phyloP scores from a whole-genome alignment of 2,888 invertebrate genomes.

The Hypena proboscidalis region DNA sequence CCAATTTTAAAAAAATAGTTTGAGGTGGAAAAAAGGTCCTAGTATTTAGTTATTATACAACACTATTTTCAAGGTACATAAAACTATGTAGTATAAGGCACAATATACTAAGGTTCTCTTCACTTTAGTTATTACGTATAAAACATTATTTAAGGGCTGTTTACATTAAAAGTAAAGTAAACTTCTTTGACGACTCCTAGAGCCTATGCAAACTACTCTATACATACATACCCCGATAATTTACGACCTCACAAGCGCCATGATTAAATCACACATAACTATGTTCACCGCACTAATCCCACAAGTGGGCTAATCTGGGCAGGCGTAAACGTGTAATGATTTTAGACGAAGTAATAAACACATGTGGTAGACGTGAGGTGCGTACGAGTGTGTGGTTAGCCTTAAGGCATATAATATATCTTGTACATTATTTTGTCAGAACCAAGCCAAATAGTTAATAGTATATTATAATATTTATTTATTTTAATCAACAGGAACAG shows the following conservation, averaged over 20 bases:
- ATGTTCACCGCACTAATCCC: constrained; percentile 21
- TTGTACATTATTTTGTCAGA: constrained; percentile 8
- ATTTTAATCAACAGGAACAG: no score
- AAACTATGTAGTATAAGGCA: no score
- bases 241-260: constrained; percentile 4
- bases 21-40: no score
- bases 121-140: no score
- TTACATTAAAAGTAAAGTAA: background rate
- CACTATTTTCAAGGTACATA: no score
- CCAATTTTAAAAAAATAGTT: no score
- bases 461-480: no score
- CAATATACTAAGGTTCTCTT: background rate
- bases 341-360: constrained; percentile 42
- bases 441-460: no score
- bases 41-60: no score
- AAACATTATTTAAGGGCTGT: no score
- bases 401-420: constrained; percentile 15
- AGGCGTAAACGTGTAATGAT: constrained; percentile 41
- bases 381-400: constrained; percentile 15
- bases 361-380: constrained; percentile 37
- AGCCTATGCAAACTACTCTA: constrained; percentile 6
- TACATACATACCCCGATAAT: constrained; percentile 6
- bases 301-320: constrained; percentile 39
- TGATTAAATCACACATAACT: constrained; percentile 12
- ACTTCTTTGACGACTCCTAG: background rate